These are phyloP conservation scores for Anthonomus grandis DNA, from an alignment of 1,140 invertebrate genomes.

Conservation along the genomic window DNA sequence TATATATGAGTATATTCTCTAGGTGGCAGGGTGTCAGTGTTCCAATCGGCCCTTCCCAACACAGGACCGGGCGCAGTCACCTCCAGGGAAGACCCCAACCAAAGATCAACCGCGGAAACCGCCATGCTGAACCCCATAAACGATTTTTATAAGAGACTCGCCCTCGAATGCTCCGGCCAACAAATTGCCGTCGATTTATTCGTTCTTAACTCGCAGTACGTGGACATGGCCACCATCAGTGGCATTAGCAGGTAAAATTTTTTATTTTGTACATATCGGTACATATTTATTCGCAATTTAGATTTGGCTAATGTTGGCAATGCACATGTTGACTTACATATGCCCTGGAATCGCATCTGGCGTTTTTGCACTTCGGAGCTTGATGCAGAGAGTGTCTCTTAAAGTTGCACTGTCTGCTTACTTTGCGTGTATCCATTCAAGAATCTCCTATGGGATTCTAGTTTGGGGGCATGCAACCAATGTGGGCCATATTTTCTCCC, in stretches of 20 bases:
- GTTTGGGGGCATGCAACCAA: no score
- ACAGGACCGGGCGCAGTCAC: constrained; percentile 85
- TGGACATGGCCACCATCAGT: constrained; percentile 89
- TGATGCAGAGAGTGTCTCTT: no score
- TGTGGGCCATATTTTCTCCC: no score
- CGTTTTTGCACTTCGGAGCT: no score
- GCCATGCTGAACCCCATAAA: constrained; percentile 88
- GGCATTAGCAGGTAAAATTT: constrained; percentile 68
- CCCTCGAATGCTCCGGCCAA: constrained; percentile 92
- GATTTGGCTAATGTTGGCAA: no score
- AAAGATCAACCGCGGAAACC: constrained; percentile 74
- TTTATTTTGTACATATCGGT: neutral
- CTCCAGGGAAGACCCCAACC: constrained; percentile 81
- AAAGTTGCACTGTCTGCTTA: no score
- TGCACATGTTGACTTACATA: no score
- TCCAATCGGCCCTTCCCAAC: constrained; percentile 89
- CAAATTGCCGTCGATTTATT: constrained; percentile 97
- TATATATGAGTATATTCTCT: neutral
- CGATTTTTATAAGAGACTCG: constrained; percentile 97
- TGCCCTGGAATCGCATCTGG: no score
- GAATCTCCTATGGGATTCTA: no score
- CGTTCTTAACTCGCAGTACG: constrained; percentile 88
- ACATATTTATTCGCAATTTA: no score
- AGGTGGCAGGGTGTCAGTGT: constrained; percentile 92
- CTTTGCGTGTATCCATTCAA: no score